A percentile compares a stretch with the other conserved stretches of the same genome.
Evolutionary conservation across 2,888 invertebrate species (phyloP).

Genomic region (Aradus depressus): DNA sequence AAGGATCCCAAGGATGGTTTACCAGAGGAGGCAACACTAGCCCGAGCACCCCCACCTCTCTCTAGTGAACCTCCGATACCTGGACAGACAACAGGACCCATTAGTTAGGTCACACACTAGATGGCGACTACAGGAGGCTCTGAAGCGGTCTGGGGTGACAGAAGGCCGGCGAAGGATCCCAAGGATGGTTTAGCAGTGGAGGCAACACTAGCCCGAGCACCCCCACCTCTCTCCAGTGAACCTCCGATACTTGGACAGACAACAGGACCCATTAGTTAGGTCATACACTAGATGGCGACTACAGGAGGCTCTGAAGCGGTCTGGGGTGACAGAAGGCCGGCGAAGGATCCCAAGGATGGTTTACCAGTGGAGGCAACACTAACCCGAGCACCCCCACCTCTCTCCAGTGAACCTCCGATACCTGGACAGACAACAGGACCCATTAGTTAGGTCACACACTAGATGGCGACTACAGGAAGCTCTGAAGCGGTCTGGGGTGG

Average conservation of each 20-base stretch:
- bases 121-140: too few species aligned
- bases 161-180: constrained; percentile 58
- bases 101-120: too few species aligned
- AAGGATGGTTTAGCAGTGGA: constrained; percentile 70
- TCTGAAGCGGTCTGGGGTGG: too few species aligned
- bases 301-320: too few species aligned
- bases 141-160: constrained; percentile 29
- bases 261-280: too few species aligned
- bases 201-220: constrained; percentile 65
- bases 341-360: constrained; percentile 73
- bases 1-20: constrained; percentile 80
- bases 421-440: too few species aligned
- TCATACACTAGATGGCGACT: too few species aligned
- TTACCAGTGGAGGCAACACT: constrained; percentile 60
- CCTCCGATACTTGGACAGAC: constrained; percentile 47
- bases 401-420: constrained; percentile 51
- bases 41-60: constrained; percentile 57
- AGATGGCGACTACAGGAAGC: too few species aligned
- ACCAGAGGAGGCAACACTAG: constrained; percentile 54
- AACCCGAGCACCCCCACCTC: constrained; percentile 60
- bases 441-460: too few species aligned
- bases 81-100: too few species aligned
- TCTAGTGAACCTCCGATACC: constrained; percentile 54
- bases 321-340: constrained; percentile 42
- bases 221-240: constrained; percentile 55